Conservation (phyloP, 2,888 invertebrate genomes). For the Pachymerium ferrugineum region DNA sequence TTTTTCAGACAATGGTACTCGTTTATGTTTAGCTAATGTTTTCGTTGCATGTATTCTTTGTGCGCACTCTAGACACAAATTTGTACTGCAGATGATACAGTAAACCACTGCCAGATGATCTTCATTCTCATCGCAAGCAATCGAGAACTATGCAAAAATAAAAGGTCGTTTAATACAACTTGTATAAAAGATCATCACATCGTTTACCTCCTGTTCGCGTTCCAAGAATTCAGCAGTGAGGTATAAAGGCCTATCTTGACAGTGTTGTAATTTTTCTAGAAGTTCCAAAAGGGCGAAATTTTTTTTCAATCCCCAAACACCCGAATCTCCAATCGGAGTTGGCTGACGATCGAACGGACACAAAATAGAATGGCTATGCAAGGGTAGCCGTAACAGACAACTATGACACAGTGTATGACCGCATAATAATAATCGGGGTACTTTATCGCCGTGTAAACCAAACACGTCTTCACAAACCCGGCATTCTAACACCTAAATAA, state of each 20-base stretch:
- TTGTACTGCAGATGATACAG: constrained; percentile 55
- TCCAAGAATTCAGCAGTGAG: constrained; percentile 41
- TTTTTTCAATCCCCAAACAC: constrained; percentile 54
- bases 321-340: constrained; percentile 51
- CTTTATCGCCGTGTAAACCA: constrained; percentile 54
- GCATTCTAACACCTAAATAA: constrained; percentile 52
- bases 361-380: constrained; percentile 48
- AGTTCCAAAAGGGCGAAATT: constrained; percentile 57
- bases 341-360: constrained; percentile 58
- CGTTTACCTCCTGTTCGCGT: constrained; percentile 46
- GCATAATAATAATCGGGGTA: constrained; percentile 53
- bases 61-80: constrained; percentile 55
- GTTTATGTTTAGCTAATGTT: constrained; percentile 53
- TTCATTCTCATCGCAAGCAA: constrained; percentile 56
- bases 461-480: constrained; percentile 56
- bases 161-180: background rate
- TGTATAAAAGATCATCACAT: too few relatives aligned
- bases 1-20: constrained; percentile 55
- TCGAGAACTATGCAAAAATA: constrained; percentile 43
- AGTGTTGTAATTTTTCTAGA: constrained; percentile 52
- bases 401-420: constrained; percentile 57
- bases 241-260: constrained; percentile 42
- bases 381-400: constrained; percentile 52
- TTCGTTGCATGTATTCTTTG: constrained; percentile 53
- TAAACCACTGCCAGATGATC: constrained; percentile 54